Evolutionary conservation across 2,888 invertebrate genomes (phyloP).

Genomic region (Lasioglossum oenotherae): DNA sequence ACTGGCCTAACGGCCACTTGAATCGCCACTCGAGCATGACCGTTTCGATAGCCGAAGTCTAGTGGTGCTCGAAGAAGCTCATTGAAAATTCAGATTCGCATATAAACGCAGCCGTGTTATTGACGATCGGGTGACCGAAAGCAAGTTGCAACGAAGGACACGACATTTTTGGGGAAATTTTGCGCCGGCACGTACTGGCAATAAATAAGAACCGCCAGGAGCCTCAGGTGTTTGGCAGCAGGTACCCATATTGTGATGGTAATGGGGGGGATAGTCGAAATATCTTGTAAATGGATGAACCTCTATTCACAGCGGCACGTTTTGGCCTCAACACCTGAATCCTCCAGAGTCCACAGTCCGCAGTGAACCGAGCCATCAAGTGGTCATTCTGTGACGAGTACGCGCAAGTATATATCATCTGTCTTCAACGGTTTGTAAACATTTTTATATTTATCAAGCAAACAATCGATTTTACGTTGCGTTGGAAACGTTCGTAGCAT

Average conservation of each 20-base stretch:
- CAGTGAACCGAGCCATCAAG: conserved; percentile 33
- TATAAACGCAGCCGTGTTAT: neutral
- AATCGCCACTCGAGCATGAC: conserved; percentile 48
- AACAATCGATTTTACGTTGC: neutral
- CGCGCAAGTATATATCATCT: conserved; percentile 24
- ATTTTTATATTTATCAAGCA: neutral
- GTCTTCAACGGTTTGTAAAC: neutral
- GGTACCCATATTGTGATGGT: conserved; percentile 82
- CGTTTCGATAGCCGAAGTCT: conserved; percentile 47
- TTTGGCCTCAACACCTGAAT: conserved; percentile 70
- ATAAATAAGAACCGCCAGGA: conserved; percentile 65
- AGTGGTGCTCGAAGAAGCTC: conserved; percentile 41
- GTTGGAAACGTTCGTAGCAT: neutral
- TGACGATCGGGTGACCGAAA: neutral
- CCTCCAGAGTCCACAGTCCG: neutral
- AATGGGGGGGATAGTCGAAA: conserved; percentile 78
- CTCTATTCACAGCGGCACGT: conserved; percentile 80
- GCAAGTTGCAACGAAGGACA: neutral
- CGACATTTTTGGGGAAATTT: conserved; percentile 44
- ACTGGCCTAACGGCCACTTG: conserved; percentile 47
- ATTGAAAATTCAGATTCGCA: conserved; percentile 53
- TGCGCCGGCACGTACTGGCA: conserved; percentile 72
- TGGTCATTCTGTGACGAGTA: conserved; percentile 39
- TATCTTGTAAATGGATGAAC: conserved; percentile 78
- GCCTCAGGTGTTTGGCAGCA: conserved; percentile 65